Percentiles rank a stretch among this genome's conserved stretches.
phyloP scores from a whole-genome alignment of 2,888 invertebrate genomes.

The Tipula lateralis region DNA sequence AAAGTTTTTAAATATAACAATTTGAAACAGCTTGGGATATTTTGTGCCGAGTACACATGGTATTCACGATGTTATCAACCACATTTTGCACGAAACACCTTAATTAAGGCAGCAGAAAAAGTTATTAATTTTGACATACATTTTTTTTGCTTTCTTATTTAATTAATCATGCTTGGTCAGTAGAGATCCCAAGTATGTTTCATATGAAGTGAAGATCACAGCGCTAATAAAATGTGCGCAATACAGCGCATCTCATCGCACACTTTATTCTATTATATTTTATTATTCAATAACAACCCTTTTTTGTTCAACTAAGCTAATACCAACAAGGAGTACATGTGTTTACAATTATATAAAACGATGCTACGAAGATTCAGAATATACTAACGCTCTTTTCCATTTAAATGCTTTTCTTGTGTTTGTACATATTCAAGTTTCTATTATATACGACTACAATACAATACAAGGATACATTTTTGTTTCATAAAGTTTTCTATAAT shows the following conservation, averaged over 20 bases:
- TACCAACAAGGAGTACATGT: background rate
- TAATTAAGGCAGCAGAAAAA: too few relatives aligned
- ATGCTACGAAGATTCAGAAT: background rate
- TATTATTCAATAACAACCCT: background rate
- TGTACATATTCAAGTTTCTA: background rate
- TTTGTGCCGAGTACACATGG: too few relatives aligned
- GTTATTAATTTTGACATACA: too few relatives aligned
- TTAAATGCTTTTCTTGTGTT: background rate
- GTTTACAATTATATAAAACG: background rate
- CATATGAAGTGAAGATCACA: too few relatives aligned
- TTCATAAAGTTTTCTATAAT: background rate
- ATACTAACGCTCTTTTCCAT: background rate
- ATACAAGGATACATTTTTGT: background rate
- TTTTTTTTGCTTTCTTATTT: too few relatives aligned
- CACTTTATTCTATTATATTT: background rate
- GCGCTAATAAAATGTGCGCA: too few relatives aligned
- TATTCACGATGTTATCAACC: too few relatives aligned
- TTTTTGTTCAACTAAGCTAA: background rate
- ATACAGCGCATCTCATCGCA: background rate
- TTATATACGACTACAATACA: background rate
- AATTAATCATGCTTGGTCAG: too few relatives aligned
- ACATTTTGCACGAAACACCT: too few relatives aligned
- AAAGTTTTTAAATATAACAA: too few relatives aligned
- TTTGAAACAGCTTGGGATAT: too few relatives aligned
- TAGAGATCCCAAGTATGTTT: too few relatives aligned